These are phyloP conservation scores for Porites lobata DNA, from an alignment of 92 coral and sea anemone genomes.

Conservation along the genomic window DNA sequence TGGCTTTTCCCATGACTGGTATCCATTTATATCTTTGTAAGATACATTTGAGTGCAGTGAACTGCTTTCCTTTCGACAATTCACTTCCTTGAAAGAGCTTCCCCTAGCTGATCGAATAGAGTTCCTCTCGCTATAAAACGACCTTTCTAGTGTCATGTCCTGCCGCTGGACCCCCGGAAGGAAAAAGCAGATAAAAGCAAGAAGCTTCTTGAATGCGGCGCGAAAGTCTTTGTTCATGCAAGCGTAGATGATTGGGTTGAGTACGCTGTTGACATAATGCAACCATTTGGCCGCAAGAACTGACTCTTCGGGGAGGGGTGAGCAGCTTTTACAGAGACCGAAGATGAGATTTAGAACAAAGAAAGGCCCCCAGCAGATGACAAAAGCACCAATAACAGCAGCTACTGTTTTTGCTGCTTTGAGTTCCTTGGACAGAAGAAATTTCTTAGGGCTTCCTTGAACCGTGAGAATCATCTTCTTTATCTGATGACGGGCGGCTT, in stretches of 20 bases:
- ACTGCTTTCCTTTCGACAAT: constrained; percentile 44
- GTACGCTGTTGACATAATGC: constrained; percentile 97
- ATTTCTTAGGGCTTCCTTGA: constrained; percentile 90
- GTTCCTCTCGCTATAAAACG: constrained; percentile 72
- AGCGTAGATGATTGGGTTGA: constrained; percentile 96
- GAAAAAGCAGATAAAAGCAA: constrained; percentile 77
- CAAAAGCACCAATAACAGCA: constrained; percentile 93
- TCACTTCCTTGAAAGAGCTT: constrained; percentile 30
- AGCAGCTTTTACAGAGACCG: constrained; percentile 75
- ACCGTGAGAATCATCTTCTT: constrained; percentile 89
- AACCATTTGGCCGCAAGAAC: constrained; percentile 95
- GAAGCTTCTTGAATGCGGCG: constrained; percentile 86
- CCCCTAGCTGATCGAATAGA: constrained; percentile 62
- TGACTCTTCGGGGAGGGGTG: constrained; percentile 78
- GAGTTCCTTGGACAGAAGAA: constrained; percentile 87
- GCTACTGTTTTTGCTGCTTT: constrained; percentile 98
- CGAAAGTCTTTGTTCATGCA: constrained; percentile 97
- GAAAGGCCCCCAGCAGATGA: constrained; percentile 97
- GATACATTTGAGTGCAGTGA: constrained; percentile 38
- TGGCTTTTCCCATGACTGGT: constrained; percentile 37
- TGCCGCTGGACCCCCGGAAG: constrained; percentile 76
- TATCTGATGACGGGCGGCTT: constrained; percentile 84
- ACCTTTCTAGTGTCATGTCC: constrained; percentile 74
- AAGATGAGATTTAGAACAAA: constrained; percentile 87
- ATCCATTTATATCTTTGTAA: constrained; percentile 36